These are phyloP conservation scores for Azemiops feae DNA, from an alignment of 2,113 vertebrate species.

Conservation along the genomic window DNA sequence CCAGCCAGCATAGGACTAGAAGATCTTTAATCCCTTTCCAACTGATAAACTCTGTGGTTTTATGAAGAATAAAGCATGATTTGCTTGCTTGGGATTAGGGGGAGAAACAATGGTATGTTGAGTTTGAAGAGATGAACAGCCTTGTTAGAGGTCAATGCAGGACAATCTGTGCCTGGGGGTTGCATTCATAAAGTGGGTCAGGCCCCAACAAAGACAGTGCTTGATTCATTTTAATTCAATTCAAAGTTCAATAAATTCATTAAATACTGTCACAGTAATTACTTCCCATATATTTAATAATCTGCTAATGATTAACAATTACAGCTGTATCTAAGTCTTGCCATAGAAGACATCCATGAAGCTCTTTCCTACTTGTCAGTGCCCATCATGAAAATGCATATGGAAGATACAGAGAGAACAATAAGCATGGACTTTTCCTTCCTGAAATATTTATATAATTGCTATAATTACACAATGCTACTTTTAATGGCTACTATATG, in stretches of 20 bases:
- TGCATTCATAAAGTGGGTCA: background rate
- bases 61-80: background rate
- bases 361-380: background rate
- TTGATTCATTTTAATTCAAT: background rate
- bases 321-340: background rate
- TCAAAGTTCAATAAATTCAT: background rate
- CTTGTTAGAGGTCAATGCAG: background rate
- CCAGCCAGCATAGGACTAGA: background rate
- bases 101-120: background rate
- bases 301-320: background rate
- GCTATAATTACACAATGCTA: background rate
- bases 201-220: background rate
- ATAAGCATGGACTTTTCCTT: background rate
- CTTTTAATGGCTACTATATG: background rate
- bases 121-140: background rate
- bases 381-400: background rate
- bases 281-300: background rate
- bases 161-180: background rate
- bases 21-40: background rate
- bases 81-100: background rate
- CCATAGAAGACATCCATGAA: background rate
- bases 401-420: background rate
- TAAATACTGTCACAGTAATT: background rate
- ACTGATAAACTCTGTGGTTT: background rate
- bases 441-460: background rate